These are phyloP conservation scores for Oopsacas minuta DNA, from an alignment of 37 sponge, comb jelly and placozoan species.

Conservation along the genomic window DNA sequence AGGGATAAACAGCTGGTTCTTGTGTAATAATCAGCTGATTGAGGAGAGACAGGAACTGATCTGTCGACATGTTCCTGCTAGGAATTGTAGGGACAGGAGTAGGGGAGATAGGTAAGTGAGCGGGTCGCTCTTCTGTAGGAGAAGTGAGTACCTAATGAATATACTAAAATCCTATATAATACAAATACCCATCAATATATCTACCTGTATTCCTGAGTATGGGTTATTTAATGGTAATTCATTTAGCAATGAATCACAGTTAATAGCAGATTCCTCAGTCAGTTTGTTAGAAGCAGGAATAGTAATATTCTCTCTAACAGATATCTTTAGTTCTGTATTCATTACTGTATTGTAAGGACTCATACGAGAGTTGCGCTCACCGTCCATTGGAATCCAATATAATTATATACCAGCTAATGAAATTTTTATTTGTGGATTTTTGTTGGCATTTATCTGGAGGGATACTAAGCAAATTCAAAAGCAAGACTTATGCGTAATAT, in stretches of 20 bases:
- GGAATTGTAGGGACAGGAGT: not conserved
- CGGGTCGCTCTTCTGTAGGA: not conserved
- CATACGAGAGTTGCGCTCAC: not conserved
- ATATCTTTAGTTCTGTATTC: not conserved
- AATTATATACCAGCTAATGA: too few species aligned
- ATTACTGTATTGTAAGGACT: conserved; percentile 15
- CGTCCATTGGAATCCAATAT: not conserved
- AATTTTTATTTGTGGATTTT: too few species aligned
- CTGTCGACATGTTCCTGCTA: conserved; percentile 15
- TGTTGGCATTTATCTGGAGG: too few species aligned
- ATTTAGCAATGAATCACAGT: not conserved
- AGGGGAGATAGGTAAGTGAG: not conserved
- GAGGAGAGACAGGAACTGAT: conserved; percentile 16
- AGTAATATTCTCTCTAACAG: not conserved
- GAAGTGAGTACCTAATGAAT: not conserved
- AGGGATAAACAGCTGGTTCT: not conserved
- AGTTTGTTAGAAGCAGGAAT: not conserved
- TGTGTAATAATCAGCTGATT: not conserved
- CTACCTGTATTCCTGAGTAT: not conserved
- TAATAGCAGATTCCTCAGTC: not conserved
- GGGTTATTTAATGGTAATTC: not conserved
- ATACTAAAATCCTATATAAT: not conserved
- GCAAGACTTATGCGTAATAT: too few species aligned
- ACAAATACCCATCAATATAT: not conserved
- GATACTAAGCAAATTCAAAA: too few species aligned